Base-by-base conservation (phyloP, 2,797 vertebrate species). In the Notamacropus eugenii region DNA sequence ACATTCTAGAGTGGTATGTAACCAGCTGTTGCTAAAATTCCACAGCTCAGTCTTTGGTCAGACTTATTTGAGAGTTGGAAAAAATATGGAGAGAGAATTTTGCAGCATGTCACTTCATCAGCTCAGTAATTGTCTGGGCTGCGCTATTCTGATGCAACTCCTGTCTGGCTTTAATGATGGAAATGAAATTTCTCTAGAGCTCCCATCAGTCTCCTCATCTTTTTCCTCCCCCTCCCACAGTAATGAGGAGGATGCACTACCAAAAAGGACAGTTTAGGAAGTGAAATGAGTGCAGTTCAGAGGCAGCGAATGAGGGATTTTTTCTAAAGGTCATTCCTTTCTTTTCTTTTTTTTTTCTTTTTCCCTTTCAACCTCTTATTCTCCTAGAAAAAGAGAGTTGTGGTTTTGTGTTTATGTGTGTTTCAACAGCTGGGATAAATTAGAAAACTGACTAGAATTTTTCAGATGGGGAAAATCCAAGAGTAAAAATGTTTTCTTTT, bases 1-100 rank as follows among this genome's bases (percentile, higher is more conserved):
- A 2, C 91, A 94, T 97, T 96, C 95, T 54, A 92, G 31, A 96
- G 40, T 94, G 54, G 56, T 96, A 74, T 90, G 87, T 92, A 93
- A 95, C 96, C 96, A 97, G 94, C 97, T 97, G 93, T 94, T 97
- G 5, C 34, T 95, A 90, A 29, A 95, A 91, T 95, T 98, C 97
- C 74, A 96, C 94, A 34, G 92, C 67, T 94, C 16, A 29, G 2
- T 97, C 97, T 97, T 91, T 96, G 62, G 28, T 8, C 52, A 34
- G 55, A 74, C 62, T 97, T 90, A 9, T 1, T 91, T 96, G 95
- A 93, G 93, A 94, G 87, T 55, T 94, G 97, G 97, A 95, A 92
- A 55, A 96, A 67, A 28, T 94, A 57, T 52, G 22, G 40, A 90
- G 91, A 59, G 19, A 3, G 56, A 87, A 87, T 87, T 46, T 95